Base-by-base conservation (phyloP, 1,140 invertebrate species). In the Drosophila nigromelanica region DNA sequence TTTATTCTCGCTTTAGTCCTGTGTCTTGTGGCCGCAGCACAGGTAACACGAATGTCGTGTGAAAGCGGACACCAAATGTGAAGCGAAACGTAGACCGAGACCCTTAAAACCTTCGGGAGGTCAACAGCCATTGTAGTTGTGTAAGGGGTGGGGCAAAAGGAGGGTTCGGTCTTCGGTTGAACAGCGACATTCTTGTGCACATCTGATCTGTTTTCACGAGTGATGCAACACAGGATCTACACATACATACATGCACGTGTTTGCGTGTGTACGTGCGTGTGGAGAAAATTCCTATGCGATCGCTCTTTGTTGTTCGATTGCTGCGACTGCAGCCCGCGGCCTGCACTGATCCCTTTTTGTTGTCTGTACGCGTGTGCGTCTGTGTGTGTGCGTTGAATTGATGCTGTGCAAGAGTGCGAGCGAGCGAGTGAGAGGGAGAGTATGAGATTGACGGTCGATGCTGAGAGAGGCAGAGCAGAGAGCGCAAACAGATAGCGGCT, bases 201-300 rank as follows among this genome's bases (percentile, higher is more conserved):
- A 86, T 80, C 76, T 80, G 81, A 83, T 85, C 77, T 83, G 61
- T 61, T 80, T 73, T 78, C 8, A 43, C 58, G 40, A 69, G 77
- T 83, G 80, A 83, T 83, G 80, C 80, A 83, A 83, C 74, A 76
- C 80, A 85, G 80, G 80, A 83, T 61, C 59, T 59, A 56, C 43
- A 60, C 62, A 59, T 8, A 48, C 62, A 59, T 8, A 48, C 50
- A 64, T 50, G 21, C n/a, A 12, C 43, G 30, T 43, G 5, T 5
- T 0, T 37, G 27, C 18, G 15, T 43, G 10, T 50, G 43, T 12
- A 48, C 39, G 50, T 58, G 39, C 18, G 54, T 58, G 45, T 39
- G 8, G 55, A 68, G 68, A 78, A 87, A 81, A 87, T 86, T 86
- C 81, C 81, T 78, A 78, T 86, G 78, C 71, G 81, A 86, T 86